Percentiles rank a stretch among this genome's conserved stretches.
phyloP scores from a whole-genome alignment of 2,113 vertebrate species.

The Hydrolagus affinis region DNA sequence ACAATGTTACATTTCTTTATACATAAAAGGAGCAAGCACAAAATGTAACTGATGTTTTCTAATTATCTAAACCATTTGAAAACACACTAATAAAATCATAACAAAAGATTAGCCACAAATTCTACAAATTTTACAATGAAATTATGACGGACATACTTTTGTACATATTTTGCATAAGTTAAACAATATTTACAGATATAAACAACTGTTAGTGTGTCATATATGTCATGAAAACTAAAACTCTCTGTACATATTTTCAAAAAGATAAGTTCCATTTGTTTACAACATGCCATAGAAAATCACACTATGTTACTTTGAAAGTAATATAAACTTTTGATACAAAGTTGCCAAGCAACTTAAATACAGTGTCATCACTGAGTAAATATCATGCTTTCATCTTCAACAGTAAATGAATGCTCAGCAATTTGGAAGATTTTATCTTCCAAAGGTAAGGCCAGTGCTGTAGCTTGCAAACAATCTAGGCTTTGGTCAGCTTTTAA shows the following conservation, averaged over 20 bases:
- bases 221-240: constrained; percentile 14
- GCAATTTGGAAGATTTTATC: constrained; percentile 28
- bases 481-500: background rate
- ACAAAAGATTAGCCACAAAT: background rate
- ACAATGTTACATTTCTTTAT: constrained; percentile 10
- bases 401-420: background rate
- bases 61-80: too few species aligned
- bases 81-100: too few species aligned
- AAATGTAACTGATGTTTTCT: too few species aligned
- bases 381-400: constrained; percentile 4
- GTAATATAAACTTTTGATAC: constrained; percentile 20
- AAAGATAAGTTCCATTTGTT: constrained; percentile 4
- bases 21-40: background rate
- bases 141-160: constrained; percentile 35
- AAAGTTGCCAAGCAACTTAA: constrained; percentile 30
- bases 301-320: constrained; percentile 26
- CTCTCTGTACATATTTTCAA: constrained; percentile 42
- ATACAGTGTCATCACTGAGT: constrained; percentile 22
- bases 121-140: constrained; percentile 27
- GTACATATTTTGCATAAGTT: constrained; percentile 59
- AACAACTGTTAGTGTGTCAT: constrained; percentile 38
- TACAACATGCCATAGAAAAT: constrained; percentile 12
- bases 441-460: background rate
- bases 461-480: background rate
- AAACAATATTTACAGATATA: constrained; percentile 69